phyloP scores from a whole-genome alignment of 1,140 invertebrate species.

The Mylabris phalerata region DNA sequence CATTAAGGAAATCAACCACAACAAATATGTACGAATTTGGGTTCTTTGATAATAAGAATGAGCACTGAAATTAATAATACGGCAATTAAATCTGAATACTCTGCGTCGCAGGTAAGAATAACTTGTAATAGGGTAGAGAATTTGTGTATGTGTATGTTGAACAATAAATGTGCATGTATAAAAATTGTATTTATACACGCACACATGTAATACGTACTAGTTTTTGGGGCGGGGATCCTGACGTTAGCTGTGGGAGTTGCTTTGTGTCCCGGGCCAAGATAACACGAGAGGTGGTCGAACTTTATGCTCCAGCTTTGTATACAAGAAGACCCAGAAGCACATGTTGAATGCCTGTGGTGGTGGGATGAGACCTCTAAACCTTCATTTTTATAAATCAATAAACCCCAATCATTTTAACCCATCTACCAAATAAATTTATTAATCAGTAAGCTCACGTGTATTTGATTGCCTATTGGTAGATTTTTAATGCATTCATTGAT shows the following conservation, averaged over 20 bases:
- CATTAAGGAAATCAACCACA: constrained; percentile 6
- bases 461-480: neutral
- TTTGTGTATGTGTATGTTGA: neutral
- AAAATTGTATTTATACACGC: constrained; percentile 2
- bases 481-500: too few species aligned
- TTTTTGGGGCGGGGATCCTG: constrained; percentile 28
- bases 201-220: constrained; percentile 2
- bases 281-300: constrained; percentile 32
- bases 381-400: neutral
- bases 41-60: constrained; percentile 24
- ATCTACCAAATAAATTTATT: neutral
- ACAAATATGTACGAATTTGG: constrained; percentile 14
- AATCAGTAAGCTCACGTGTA: neutral
- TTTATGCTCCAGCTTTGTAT: constrained; percentile 24
- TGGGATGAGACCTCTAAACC: too few species aligned
- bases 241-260: constrained; percentile 37
- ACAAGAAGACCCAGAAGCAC: neutral
- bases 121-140: constrained; percentile 6
- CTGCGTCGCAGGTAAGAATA: constrained; percentile 22
- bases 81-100: constrained; percentile 23
- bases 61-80: constrained; percentile 24
- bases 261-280: constrained; percentile 28
- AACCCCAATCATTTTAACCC: neutral
- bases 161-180: neutral
- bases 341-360: neutral